These are phyloP conservation scores for Aegithalos caudatus DNA, from an alignment of 2,113 vertebrate genomes.

Conservation along the genomic window DNA sequence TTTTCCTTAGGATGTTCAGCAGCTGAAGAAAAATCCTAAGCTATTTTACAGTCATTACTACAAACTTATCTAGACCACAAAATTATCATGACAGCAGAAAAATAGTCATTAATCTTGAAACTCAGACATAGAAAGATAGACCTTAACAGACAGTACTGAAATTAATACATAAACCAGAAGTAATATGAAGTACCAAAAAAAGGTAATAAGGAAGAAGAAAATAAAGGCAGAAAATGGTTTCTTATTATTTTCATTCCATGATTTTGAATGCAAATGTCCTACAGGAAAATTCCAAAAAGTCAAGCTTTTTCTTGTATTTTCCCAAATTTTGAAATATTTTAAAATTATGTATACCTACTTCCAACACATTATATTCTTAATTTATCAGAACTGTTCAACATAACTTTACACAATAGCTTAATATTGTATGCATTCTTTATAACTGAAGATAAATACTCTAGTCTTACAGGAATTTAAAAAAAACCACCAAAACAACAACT, in stretches of 20 bases:
- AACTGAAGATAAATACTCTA: background rate
- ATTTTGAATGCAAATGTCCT: background rate
- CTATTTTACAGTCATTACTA: background rate
- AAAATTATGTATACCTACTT: background rate
- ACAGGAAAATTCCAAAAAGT: background rate
- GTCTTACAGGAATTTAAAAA: background rate
- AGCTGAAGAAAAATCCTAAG: background rate
- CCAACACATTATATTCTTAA: background rate
- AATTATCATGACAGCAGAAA: background rate
- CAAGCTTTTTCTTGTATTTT: background rate
- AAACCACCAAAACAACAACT: rapidly evolving
- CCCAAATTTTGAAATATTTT: background rate
- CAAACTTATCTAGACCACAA: background rate
- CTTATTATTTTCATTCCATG: background rate
- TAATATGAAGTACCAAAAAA: background rate
- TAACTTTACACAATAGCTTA: background rate
- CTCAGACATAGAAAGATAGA: background rate
- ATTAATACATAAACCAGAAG: background rate
- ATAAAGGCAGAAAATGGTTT: background rate
- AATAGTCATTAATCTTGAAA: background rate
- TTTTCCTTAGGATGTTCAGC: background rate
- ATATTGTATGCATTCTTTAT: background rate
- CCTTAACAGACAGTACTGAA: background rate
- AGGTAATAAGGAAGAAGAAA: background rate
- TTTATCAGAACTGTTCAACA: background rate